Evolutionary conservation across 2,888 invertebrate genomes (phyloP), one percentile per base, ranked within the genome.

Genomic region (Baronia brevicornis): DNA sequence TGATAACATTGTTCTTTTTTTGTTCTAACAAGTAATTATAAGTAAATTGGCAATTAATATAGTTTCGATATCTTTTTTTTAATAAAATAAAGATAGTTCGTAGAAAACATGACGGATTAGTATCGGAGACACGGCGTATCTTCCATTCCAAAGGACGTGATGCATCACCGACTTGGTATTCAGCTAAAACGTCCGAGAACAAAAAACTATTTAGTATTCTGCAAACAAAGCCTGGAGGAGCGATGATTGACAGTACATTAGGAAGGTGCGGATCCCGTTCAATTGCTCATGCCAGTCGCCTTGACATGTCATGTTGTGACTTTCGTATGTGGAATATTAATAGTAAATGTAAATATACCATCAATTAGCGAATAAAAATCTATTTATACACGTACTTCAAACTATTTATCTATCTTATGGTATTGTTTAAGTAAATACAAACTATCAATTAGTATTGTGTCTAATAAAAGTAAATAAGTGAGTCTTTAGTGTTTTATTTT

Each of bases 171-270:
- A 51, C 62, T 75, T 71, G 52, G 60, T 74, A 77, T 77, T 68
- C 74, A 55, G 33, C 29, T 40, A 42, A 39, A 49, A 47, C 44
- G 38, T 48, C 39, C 44, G 39, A 40, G 52, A 54, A 62, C 60
- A 74, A 77, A 77, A 78, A 67, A 48, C 54, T 48, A 39, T 44
- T 77, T 69, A 52, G 53, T 62, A 80, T 79, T 74, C 79, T 42
- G 44, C 28, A 29, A 44, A 39, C 48, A 46, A 25, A 21, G 25
- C 28, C 28, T 29, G 46, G 60, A 50, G 59, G 61, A 61, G 56
- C 62, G 61, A 71, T 80, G 79, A 79, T 78, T 77, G 80, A 77
- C 79, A 79, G 60, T 51, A 70, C 73, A 77, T 79, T 79, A 78
- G 74, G 69, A 60, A 52, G 61, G 57, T 53, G 55, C 51, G 54